Evolutionary conservation across 1,140 invertebrate genomes (phyloP), one percentile per base, ranked within the genome.

Genomic region (Proctacanthus coquilletti): DNA sequence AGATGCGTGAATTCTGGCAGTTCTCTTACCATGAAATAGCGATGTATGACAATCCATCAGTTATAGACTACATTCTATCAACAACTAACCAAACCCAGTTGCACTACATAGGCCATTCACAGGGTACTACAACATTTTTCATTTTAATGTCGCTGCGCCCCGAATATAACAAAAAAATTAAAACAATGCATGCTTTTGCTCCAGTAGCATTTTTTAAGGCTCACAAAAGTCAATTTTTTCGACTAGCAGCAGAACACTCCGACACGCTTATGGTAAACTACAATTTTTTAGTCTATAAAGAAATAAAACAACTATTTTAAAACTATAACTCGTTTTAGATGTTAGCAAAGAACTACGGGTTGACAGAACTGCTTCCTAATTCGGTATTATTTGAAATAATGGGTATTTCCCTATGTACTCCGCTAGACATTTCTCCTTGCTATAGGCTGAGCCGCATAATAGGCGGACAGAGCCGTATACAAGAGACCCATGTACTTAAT

Each of bases 11-110:
- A 36, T 77, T 72, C 48, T 71, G 74, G 71, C 53, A 72, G 42
- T 76, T 74, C 43, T 61, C 62, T 13, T 79, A 54, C 52, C 72
- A 79, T 48, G 72, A 83, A 60, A 78, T 82, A 61, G 77, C 74
- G 2, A 52, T 65, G 5, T 73, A 70, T 44, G 80, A 84, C 56
- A 42, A 81, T 15, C 76, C 80, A 11, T 69, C 77, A 2, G 69
- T 71, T 46, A 60, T 86, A 21, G 69, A 80, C 49, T 74, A 75
- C 49, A 66, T 79, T n/a, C 43, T 81, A 5, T 53, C 60, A 2
- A 47, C 44, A 21, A 80, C 75, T 3, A 57, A 56, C 3, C 52
- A 60, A 9, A 45, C 49, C 18, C 60, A 70, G 37, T 37, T 80
- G 32, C 61, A 65, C 27, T 82, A 80, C 47, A 62, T 81, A 13